These are phyloP conservation scores for Cremastinae sp. DNA, from an alignment of 2,888 invertebrate species.

Conservation along the genomic window DNA sequence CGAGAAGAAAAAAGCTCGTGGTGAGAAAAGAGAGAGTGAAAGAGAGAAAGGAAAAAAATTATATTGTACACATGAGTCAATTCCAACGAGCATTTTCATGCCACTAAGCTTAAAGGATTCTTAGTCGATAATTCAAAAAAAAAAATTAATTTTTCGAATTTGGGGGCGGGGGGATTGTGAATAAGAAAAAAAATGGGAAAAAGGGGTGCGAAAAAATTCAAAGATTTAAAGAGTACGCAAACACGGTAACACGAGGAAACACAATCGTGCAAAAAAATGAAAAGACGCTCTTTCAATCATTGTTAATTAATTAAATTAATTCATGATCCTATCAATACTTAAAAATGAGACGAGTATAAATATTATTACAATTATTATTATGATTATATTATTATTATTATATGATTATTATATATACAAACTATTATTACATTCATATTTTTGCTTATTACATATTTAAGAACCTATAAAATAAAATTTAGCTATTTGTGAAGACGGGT, in stretches of 20 bases:
- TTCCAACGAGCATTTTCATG: constrained; percentile 80
- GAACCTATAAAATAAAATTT: constrained; percentile 74
- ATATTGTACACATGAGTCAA: constrained; percentile 79
- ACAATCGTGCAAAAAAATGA: constrained; percentile 28
- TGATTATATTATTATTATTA: constrained; percentile 61
- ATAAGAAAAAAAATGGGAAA: constrained; percentile 56
- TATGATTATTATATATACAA: constrained; percentile 74
- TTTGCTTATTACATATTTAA: constrained; percentile 79
- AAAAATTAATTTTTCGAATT: constrained; percentile 25
- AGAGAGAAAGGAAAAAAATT: constrained; percentile 54
- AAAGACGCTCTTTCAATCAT: constrained; percentile 77
- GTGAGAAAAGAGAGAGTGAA: constrained; percentile 46
- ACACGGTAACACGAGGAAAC: not conserved
- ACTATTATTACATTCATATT: constrained; percentile 79
- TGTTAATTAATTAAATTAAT: constrained; percentile 75
- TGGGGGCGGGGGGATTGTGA: constrained; percentile 23
- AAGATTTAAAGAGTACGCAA: constrained; percentile 34
- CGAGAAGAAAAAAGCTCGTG: constrained; percentile 28
- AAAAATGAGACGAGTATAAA: constrained; percentile 70
- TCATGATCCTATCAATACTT: constrained; percentile 77
- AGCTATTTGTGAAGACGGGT: constrained; percentile 68
- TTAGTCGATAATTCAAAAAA: constrained; percentile 67
- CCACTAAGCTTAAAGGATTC: constrained; percentile 78
- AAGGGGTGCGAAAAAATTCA: constrained; percentile 48
- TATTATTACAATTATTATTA: constrained; percentile 55